phyloP scores from a whole-genome alignment of 2,113 vertebrate genomes.

The Himantopus leucocephalus region DNA sequence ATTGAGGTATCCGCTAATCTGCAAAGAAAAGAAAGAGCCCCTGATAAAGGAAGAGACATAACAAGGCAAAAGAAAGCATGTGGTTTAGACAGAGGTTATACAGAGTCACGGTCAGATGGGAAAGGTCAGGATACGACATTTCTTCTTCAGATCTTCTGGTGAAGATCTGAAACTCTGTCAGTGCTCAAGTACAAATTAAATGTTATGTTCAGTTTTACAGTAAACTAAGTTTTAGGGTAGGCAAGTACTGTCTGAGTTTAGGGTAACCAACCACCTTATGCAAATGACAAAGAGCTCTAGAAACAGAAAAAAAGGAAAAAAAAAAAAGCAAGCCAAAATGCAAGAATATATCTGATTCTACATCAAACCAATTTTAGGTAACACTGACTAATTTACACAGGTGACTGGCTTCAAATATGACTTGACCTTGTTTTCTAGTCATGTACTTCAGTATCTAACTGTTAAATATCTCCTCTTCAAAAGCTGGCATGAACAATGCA shows the following conservation, averaged over 20 bases:
- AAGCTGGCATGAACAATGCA: conserved; percentile 26
- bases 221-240: not conserved
- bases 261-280: not conserved
- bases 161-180: not conserved
- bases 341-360: not conserved
- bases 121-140: not conserved
- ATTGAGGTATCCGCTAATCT: conserved; percentile 97
- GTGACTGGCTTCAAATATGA: not conserved
- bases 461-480: not conserved
- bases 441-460: not conserved
- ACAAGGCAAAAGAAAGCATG: not conserved
- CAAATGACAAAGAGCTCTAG: not conserved
- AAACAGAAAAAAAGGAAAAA: not conserved
- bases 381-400: not conserved
- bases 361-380: not conserved
- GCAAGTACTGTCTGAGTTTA: not conserved
- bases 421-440: not conserved
- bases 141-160: not conserved
- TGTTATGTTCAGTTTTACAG: not conserved
- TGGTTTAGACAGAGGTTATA: not conserved
- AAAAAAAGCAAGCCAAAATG: not conserved
- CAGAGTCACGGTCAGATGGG: not conserved
- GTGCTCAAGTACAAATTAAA: not conserved
- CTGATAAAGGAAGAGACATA: not conserved
- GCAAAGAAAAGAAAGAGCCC: conserved; percentile 26